phyloP scores from a whole-genome alignment of 2,888 invertebrate species.

The Hanleya hanleyi region DNA sequence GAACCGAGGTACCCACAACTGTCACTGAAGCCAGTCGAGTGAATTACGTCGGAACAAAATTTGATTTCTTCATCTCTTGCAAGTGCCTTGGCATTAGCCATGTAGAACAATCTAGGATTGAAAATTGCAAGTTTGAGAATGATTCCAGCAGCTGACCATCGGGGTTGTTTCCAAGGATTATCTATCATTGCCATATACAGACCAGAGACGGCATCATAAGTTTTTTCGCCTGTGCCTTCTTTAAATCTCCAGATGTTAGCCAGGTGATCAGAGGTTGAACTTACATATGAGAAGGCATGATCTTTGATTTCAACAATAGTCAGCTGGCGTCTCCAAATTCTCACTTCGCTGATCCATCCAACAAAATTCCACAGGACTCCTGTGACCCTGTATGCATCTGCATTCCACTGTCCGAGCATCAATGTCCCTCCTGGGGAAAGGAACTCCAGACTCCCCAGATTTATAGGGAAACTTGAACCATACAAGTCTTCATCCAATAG shows the following conservation, averaged over 20 bases:
- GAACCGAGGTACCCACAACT: conserved; percentile 26
- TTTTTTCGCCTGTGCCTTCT: conserved; percentile 33
- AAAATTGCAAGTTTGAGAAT: no score
- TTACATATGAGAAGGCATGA: conserved; percentile 35
- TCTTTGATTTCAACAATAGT: conserved; percentile 32
- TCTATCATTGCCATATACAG: conserved; percentile 24
- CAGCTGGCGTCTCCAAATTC: conserved; percentile 47
- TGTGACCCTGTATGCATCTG: conserved; percentile 15
- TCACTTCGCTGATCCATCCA: conserved; percentile 50
- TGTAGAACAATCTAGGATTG: not conserved
- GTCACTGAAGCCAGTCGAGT: conserved; percentile 19
- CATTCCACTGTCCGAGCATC: conserved; percentile 46
- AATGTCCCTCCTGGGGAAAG: conserved; percentile 48
- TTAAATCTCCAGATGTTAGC: conserved; percentile 48
- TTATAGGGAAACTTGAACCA: not conserved
- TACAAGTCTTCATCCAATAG: conserved; percentile 32
- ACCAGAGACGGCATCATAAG: conserved; percentile 35
- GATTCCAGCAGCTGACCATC: conserved; percentile 38
- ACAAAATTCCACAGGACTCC: conserved; percentile 38
- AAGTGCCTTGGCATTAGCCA: not conserved
- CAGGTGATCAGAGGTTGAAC: conserved; percentile 19
- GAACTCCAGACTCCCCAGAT: conserved; percentile 10
- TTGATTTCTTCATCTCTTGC: not conserved
- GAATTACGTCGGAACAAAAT: conserved; percentile 8
- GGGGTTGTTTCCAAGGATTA: conserved; percentile 40